These are phyloP conservation scores for Aphis craccivora DNA, from an alignment of 1,140 invertebrate genomes.

Conservation along the genomic window DNA sequence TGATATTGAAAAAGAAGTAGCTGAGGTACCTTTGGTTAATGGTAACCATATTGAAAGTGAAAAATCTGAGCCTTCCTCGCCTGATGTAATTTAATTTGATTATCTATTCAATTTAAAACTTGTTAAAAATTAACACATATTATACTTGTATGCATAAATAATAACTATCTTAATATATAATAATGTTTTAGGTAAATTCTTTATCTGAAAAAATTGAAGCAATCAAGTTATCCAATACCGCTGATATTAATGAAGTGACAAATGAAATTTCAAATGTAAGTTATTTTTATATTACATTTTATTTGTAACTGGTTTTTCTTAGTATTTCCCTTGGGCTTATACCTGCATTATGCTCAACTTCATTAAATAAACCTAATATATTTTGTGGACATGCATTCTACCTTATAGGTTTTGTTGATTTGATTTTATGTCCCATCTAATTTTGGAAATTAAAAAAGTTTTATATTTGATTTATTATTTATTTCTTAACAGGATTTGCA, in stretches of 20 bases:
- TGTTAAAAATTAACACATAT: not conserved
- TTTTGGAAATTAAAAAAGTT: not conserved
- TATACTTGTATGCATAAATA: not conserved
- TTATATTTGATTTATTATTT: conserved; percentile 14
- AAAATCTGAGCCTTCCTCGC: conserved; percentile 1
- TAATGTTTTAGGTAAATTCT: conserved; percentile 12
- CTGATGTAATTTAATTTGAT: conserved; percentile 31
- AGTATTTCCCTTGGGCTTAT: not conserved
- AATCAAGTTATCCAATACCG: conserved; percentile 25
- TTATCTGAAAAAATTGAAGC: conserved; percentile 50
- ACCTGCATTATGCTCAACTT: not conserved
- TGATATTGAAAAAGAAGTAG: conserved; percentile 54
- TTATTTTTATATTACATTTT: not conserved
- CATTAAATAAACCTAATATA: not conserved
- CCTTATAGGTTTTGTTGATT: not conserved
- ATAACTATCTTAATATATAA: not conserved
- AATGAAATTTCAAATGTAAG: conserved; percentile 45
- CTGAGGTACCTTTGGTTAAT: conserved; percentile 53
- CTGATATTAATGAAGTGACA: not conserved
- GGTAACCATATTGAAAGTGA: conserved; percentile 33
- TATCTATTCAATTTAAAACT: not conserved
- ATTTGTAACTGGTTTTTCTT: not conserved
- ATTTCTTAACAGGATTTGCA: not conserved
- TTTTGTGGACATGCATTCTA: not conserved
- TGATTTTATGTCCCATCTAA: not conserved